Percentiles rank a stretch among this genome's conserved stretches.
Evolutionary conservation across 2,888 invertebrate genomes (phyloP).

Genomic region (Drosophila ezoana): DNA sequence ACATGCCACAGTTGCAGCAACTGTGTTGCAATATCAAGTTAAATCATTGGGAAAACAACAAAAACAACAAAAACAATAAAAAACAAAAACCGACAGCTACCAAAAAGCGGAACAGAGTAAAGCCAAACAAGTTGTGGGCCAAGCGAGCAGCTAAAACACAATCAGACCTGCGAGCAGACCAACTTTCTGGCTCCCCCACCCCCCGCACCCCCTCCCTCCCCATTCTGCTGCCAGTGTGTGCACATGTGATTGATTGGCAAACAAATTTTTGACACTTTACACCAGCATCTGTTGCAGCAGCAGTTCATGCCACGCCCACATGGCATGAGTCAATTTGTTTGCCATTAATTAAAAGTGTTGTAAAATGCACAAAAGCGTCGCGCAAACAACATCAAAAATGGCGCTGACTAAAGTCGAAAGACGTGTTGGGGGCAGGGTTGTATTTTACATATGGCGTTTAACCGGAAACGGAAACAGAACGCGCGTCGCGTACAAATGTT

Average conservation of each 20-base stretch:
- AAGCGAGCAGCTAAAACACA: constrained; percentile 20
- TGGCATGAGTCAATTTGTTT: constrained; percentile 67
- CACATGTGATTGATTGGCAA: constrained; percentile 75
- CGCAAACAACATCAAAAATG: too few species aligned
- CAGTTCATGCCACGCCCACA: constrained; percentile 17
- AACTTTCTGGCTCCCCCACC: constrained; percentile 12
- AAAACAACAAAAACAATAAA: background rate
- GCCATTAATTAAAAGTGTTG: constrained; percentile 78
- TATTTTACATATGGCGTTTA: background rate
- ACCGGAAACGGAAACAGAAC: constrained; percentile 15
- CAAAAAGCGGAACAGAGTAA: constrained; percentile 10
- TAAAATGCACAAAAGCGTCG: constrained; percentile 78
- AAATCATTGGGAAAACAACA: constrained; percentile 38
- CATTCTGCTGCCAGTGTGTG: constrained; percentile 10
- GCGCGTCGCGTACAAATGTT: constrained; percentile 59
- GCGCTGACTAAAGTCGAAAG: too few species aligned
- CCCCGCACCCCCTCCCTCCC: background rate
- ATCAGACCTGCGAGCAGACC: constrained; percentile 43
- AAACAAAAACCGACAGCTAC: constrained; percentile 14
- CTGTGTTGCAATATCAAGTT: constrained; percentile 30
- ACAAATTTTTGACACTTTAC: constrained; percentile 77
- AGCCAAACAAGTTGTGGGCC: background rate
- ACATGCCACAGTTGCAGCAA: constrained; percentile 18
- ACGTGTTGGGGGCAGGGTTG: too few species aligned
- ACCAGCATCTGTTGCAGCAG: constrained; percentile 24